Evolutionary conservation across 2,888 invertebrate genomes (phyloP), one percentile per base, ranked within the genome.

Genomic region (Scaptomyza parva): DNA sequence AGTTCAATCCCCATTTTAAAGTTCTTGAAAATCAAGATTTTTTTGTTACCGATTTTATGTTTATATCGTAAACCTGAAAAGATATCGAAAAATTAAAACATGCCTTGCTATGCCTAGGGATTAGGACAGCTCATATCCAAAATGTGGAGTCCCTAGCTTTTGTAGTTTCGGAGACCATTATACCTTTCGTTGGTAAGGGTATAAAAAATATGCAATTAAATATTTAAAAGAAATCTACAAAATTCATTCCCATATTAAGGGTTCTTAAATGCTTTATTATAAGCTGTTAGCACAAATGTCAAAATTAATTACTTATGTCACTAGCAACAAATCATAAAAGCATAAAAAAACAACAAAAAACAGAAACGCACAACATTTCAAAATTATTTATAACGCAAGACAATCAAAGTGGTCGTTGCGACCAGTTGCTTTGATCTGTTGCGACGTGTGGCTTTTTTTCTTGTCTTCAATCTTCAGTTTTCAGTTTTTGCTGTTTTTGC

Each of bases 261-360:
- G 12, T 22, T 52, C 26, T 41, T 72, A 72, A 73, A 86, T 80
- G 69, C 59, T 88, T 76, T 86, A 84, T 84, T 69, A 69, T 74
- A 75, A 85, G 68, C 84, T 84, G 85, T 88, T 88, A 74, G 84
- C 80, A 74, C 74, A 86, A 83, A 83, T 84, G 84, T 88, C 84
- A 87, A 59, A 73, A 76, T 76, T 81, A 82, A 88, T 85, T 76
- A 78, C 88, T 87, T 70, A 71, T 85, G 88, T 85, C 88, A 88
- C 64, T 60, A 59, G 64, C 68, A 69, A 84, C 78, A 87, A 81
- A 81, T 81, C 80, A 81, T 87, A 75, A 85, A 74, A 7, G 17
- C 17, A 9, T n/a, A n/a, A n/a, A n/a, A n/a, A 14, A 14, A 35
- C 14, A 35, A 7, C 6, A 33, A 33, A 30, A 14, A 6, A 33